phyloP scores from a whole-genome alignment of 2,113 vertebrate genomes.

The Petaurus breviceps region DNA sequence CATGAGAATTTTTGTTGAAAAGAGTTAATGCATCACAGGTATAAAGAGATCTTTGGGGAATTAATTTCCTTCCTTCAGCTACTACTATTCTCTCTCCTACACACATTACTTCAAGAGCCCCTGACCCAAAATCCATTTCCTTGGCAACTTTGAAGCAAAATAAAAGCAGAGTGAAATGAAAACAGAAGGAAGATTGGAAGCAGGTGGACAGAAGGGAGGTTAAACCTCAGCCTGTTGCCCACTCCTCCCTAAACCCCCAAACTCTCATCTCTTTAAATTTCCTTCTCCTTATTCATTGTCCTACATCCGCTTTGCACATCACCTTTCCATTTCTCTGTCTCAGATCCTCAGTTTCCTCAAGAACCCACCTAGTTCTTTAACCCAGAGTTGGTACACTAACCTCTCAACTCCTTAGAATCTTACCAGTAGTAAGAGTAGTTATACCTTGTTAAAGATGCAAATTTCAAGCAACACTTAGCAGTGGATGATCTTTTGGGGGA shows the following conservation, averaged over 20 bases:
- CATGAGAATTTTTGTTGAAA: background rate
- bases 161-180: background rate
- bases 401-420: background rate
- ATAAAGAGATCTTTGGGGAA: background rate
- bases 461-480: background rate
- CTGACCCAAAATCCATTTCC: too few species aligned
- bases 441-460: background rate
- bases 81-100: too few species aligned
- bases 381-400: background rate
- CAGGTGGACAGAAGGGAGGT: background rate
- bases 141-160: background rate
- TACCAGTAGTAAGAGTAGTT: background rate
- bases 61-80: background rate
- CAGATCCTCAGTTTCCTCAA: background rate
- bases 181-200: background rate
- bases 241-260: background rate
- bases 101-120: too few species aligned
- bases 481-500: background rate
- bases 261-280: background rate
- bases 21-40: background rate
- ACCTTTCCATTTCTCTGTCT: background rate
- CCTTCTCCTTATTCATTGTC: background rate
- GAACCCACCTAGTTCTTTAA: background rate
- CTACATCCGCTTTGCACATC: background rate
- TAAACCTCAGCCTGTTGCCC: background rate